Conservation (phyloP, 2,113 vertebrate genomes). For the Corydoras sp. region DNA sequence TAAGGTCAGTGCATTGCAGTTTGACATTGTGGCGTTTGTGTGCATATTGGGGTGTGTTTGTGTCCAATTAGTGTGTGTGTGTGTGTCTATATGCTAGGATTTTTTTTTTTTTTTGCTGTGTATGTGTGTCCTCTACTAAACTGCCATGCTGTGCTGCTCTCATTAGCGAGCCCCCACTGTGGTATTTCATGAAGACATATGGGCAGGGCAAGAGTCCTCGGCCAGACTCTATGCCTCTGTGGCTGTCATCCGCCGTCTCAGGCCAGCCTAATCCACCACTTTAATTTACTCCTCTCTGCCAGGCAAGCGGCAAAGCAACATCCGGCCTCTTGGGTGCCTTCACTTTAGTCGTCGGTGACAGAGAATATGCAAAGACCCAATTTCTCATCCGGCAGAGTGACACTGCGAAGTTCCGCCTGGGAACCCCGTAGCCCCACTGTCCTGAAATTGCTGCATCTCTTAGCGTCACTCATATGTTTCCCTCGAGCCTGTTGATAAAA, state of each 20-base stretch:
- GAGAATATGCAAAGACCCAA: slow-evolving; percentile 89
- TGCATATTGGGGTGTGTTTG: neutral
- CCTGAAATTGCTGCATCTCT: slow-evolving; percentile 62
- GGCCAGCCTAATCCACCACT: slow-evolving; percentile 83
- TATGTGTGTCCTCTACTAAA: slow-evolving; percentile 38
- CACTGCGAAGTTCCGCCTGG: slow-evolving; percentile 79
- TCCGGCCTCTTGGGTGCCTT: slow-evolving; percentile 87
- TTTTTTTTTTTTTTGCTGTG: slow-evolving; percentile 29
- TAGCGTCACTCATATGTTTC: slow-evolving; percentile 77
- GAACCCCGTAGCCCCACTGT: slow-evolving; percentile 59
- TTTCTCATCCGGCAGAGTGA: slow-evolving; percentile 90
- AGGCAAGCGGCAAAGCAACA: slow-evolving; percentile 76
- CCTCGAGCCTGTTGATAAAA: slow-evolving; percentile 80
- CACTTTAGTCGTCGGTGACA: slow-evolving; percentile 86
- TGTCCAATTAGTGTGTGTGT: slow-evolving; percentile 13
- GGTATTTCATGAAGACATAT: slow-evolving; percentile 78
- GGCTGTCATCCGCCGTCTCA: slow-evolving; percentile 88
- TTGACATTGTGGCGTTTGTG: slow-evolving; percentile 7
- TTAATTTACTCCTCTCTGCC: slow-evolving; percentile 92
- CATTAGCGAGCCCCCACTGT: slow-evolving; percentile 59
- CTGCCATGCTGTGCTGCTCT: slow-evolving; percentile 50
- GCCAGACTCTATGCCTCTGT: slow-evolving; percentile 68
- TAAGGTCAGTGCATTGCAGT: neutral
- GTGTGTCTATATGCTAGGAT: slow-evolving; percentile 20
- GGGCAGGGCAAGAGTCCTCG: slow-evolving; percentile 72